phyloP scores from a whole-genome alignment of 2,797 vertebrate species.

The Garrulus glandarius region DNA sequence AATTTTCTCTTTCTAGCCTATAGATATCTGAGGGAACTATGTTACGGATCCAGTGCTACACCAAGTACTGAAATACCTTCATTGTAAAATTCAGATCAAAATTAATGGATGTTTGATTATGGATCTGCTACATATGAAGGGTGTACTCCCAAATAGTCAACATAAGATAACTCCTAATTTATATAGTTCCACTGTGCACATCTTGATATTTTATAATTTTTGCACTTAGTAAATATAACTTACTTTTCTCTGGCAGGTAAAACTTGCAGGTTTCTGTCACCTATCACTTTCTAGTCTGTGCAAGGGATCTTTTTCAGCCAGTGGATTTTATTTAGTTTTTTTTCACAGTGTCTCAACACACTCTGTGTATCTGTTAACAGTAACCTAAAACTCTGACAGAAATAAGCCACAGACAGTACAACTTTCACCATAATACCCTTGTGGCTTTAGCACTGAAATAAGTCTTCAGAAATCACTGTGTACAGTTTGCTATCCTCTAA shows the following conservation, averaged over 20 bases:
- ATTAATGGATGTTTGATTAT: neutral
- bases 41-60: neutral
- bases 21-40: neutral
- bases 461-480: neutral
- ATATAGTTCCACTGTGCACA: neutral
- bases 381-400: neutral
- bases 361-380: neutral
- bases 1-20: neutral
- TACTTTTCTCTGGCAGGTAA: neutral
- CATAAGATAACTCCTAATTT: neutral
- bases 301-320: neutral
- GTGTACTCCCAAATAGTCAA: neutral
- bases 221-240: neutral
- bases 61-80: neutral
- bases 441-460: neutral
- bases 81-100: neutral
- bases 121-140: neutral
- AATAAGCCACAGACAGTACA: neutral
- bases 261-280: neutral
- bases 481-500: neutral
- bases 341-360: neutral
- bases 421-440: neutral
- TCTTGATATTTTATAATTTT: neutral
- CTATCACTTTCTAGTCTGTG: neutral
- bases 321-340: neutral